Evolutionary conservation across 2,113 vertebrate species (phyloP), one percentile per base, ranked within the genome.

Genomic region (Carettochelys insculpta): DNA sequence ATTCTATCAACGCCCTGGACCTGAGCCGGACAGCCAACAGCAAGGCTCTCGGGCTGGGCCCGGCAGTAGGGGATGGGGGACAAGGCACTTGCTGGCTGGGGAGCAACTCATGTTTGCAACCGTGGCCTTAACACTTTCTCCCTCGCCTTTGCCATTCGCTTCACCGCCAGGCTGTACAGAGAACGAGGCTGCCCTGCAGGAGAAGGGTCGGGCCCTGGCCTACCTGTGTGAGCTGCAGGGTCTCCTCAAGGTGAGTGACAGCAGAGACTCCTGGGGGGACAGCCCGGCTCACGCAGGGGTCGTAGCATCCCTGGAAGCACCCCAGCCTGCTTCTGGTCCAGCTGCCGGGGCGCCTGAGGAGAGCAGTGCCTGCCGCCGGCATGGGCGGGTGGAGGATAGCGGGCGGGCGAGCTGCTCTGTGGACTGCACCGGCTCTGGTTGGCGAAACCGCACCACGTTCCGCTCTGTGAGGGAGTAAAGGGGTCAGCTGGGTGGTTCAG

Each of bases 161-260:
- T 81, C 86, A 38, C 83, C 92, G 89, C 77, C 87, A 98, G 97
- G 92, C n/a, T 91, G 90, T 85, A 76, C 43, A 45, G 88, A 29
- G 45, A 92, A 76, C 79, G 92, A 31, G 11, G 82, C 87, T 12
- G 93, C 94, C 91, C 89, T 95, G 75, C 89, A 95, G n/a, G n/a
- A n/a, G 58, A 88, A 92, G 90, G 91, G 89, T 45, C 81, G 86
- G 52, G 81, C 90, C 13, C 29, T 94, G 58, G 90, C 95, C 25
- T 43, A 43, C 73, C 85, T 94, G 48, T 48, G 81, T 50, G 85
- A 91, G 48, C 52, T 89, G 76, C 91, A 92, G 76, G 89, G 85
- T 71, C 65, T 90, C 83, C 92, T 90, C 43, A 88, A 78, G 95
- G 97, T 98, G 95, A 92, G 41, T 88, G 41, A 75, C 24, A 73